Evolutionary conservation across 2,113 vertebrate genomes (phyloP).

Genomic region (Leucopsar rothschildi): DNA sequence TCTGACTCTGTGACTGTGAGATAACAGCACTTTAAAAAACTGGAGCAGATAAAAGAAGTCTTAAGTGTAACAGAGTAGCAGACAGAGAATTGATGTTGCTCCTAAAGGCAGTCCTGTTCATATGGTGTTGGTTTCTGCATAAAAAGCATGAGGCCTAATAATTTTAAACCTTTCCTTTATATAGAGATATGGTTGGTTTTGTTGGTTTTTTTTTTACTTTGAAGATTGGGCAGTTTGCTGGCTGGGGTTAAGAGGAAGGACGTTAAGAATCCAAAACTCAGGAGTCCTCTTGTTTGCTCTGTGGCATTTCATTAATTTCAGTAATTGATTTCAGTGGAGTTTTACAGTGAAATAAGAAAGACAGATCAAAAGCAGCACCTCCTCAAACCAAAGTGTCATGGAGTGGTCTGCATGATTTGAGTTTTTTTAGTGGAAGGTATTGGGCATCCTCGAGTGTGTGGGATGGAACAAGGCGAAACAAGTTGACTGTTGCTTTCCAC

Average conservation of each 20-base stretch:
- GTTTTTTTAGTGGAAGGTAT: neutral
- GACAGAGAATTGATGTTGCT: neutral
- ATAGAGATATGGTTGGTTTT: neutral
- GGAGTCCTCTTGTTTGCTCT: neutral
- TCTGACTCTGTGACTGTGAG: constrained; percentile 1
- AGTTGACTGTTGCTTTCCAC: neutral
- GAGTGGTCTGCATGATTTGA: neutral
- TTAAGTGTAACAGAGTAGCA: neutral
- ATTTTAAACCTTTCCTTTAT: neutral
- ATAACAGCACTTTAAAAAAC: neutral
- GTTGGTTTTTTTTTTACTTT: neutral
- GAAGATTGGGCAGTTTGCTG: neutral
- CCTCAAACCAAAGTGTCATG: neutral
- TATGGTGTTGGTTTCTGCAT: neutral
- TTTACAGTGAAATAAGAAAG: neutral
- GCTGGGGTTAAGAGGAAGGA: neutral
- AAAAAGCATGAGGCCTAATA: neutral
- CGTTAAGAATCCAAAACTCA: neutral
- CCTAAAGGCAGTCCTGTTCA: constrained; percentile 14
- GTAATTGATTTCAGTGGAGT: neutral
- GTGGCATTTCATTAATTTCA: neutral
- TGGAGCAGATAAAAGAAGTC: neutral
- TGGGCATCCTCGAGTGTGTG: fast-evolving
- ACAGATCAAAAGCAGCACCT: neutral
- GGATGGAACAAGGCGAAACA: neutral